These are phyloP conservation scores for Hylia prasina DNA, from an alignment of 2,113 vertebrate genomes.

Conservation along the genomic window DNA sequence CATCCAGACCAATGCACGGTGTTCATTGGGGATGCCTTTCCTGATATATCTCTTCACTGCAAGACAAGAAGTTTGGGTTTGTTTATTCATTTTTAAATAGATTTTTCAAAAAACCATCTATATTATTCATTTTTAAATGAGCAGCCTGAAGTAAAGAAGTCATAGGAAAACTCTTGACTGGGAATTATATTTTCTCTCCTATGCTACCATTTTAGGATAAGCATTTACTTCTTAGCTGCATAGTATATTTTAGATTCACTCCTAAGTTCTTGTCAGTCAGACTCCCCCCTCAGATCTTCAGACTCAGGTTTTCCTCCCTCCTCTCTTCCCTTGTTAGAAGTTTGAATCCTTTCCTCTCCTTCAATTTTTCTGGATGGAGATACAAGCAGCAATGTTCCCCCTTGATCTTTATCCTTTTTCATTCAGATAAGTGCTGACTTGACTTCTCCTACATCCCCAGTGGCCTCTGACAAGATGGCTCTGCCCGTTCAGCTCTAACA, in stretches of 20 bases:
- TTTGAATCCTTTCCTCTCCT: background rate
- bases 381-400: background rate
- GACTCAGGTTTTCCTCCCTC: background rate
- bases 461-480: background rate
- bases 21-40: constrained; percentile 89
- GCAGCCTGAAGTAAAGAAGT: background rate
- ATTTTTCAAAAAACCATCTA: background rate
- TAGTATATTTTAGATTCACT: background rate
- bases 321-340: background rate
- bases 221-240: background rate
- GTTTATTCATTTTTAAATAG: background rate
- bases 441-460: background rate
- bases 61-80: background rate
- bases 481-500: background rate
- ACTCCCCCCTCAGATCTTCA: background rate
- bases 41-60: constrained; percentile 94
- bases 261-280: background rate
- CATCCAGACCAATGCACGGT: constrained; percentile 90
- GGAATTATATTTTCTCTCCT: background rate
- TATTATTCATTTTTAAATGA: background rate
- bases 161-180: background rate
- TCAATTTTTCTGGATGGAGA: background rate
- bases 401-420: background rate
- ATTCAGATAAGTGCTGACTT: background rate
- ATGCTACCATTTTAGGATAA: background rate